Percentiles rank a stretch among this genome's conserved stretches.
These are phyloP conservation scores for Archivesica marissinica DNA, from an alignment of 1,140 invertebrate genomes.

Conservation along the genomic window DNA sequence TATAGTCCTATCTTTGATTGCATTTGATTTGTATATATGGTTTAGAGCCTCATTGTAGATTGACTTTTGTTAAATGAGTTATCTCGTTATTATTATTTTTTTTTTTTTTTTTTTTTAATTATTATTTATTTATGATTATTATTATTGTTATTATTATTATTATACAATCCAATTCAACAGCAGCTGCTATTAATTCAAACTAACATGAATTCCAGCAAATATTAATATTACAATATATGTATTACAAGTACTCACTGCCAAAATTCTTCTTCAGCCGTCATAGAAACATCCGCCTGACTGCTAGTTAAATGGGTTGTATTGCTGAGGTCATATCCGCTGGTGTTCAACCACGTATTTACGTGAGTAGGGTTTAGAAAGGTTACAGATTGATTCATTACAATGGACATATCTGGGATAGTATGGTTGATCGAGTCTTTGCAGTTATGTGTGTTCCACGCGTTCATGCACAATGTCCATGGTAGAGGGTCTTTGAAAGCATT, in stretches of 20 bases:
- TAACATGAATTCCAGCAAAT: too few species aligned
- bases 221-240: too few species aligned
- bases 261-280: constrained; percentile 67
- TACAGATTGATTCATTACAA: background rate
- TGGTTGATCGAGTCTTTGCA: constrained; percentile 19
- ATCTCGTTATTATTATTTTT: too few species aligned
- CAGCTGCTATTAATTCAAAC: too few species aligned
- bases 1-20: too few species aligned
- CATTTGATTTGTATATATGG: too few species aligned
- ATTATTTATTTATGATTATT: too few species aligned
- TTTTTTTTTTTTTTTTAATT: too few species aligned
- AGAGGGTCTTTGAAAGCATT: constrained; percentile 95
- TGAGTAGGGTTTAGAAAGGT: background rate
- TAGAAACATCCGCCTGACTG: background rate
- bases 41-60: too few species aligned
- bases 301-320: background rate
- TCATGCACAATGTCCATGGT: constrained; percentile 97
- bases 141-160: too few species aligned
- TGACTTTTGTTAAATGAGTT: too few species aligned
- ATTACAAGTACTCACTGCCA: constrained; percentile 67
- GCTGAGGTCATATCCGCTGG: background rate
- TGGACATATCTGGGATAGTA: background rate
- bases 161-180: too few species aligned
- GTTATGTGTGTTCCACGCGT: constrained; percentile 86
- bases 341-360: background rate